These are phyloP conservation scores for Dromiciops gliroides DNA, from an alignment of 2,113 vertebrate species.

Conservation along the genomic window DNA sequence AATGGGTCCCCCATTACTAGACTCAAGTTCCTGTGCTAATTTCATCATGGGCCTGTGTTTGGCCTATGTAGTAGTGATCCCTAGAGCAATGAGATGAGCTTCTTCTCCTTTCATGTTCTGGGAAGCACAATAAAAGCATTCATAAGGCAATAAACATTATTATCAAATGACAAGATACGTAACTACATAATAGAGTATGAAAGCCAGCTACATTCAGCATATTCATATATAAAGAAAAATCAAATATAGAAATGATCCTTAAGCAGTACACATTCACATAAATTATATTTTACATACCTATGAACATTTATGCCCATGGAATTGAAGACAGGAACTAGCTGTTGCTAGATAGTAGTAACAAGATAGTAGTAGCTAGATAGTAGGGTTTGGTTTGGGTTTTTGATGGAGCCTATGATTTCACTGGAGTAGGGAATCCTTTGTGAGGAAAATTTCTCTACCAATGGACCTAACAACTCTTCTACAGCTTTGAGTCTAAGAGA, in stretches of 20 bases:
- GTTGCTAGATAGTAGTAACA: not conserved
- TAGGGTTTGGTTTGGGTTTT: not conserved
- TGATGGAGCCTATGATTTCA: not conserved
- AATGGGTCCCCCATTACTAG: not conserved
- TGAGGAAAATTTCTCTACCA: not conserved
- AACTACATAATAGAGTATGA: not conserved
- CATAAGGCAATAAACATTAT: not conserved
- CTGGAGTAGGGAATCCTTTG: not conserved
- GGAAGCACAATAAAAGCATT: not conserved
- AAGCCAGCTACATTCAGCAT: not conserved
- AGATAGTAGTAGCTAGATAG: too few relatives aligned
- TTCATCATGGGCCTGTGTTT: not conserved
- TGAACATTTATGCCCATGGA: not conserved
- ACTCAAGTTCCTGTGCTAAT: not conserved
- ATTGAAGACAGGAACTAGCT: not conserved
- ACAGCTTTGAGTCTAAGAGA: not conserved
- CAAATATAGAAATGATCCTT: not conserved
- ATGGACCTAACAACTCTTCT: not conserved
- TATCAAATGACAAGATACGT: not conserved
- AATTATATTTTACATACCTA: not conserved
- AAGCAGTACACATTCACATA: not conserved
- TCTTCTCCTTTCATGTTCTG: not conserved
- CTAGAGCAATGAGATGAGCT: not conserved
- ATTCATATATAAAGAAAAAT: not conserved
- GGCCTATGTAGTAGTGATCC: not conserved